Percentiles rank a stretch among this genome's conserved stretches.
Conservation (phyloP, 2,113 vertebrate species). For the Phrynocephalus versicolor region DNA sequence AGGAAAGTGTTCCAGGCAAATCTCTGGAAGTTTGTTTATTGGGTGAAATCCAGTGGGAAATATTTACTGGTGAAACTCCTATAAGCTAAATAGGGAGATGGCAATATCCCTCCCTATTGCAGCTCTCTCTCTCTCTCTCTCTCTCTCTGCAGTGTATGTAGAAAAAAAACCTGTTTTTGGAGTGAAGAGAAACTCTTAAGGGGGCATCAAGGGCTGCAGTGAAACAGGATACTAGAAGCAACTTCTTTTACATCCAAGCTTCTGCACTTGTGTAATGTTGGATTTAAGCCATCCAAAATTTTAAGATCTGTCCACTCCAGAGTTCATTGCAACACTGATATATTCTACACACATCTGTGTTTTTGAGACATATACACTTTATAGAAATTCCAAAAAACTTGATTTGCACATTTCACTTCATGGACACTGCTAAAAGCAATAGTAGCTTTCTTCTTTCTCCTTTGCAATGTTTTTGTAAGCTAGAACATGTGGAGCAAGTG, state of each 20-base stretch:
- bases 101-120: no score
- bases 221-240: no score
- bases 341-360: not conserved
- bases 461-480: not conserved
- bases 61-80: no score
- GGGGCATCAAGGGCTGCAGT: no score
- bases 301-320: not conserved
- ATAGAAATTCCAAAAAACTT: not conserved
- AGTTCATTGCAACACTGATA: not conserved
- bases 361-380: not conserved
- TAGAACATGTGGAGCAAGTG: not conserved
- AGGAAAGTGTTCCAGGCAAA: not conserved
- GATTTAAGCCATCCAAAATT: not conserved
- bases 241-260: no score
- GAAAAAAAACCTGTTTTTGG: no score
- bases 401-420: not conserved
- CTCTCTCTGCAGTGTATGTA: no score
- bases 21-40: not conserved
- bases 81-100: no score
- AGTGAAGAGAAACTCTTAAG: no score
- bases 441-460: not conserved
- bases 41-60: no score
- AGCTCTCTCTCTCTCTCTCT: no score
- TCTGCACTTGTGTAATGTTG: no score
- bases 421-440: not conserved